Conservation (phyloP, 2,113 vertebrate genomes). For the Calonectris borealis region DNA sequence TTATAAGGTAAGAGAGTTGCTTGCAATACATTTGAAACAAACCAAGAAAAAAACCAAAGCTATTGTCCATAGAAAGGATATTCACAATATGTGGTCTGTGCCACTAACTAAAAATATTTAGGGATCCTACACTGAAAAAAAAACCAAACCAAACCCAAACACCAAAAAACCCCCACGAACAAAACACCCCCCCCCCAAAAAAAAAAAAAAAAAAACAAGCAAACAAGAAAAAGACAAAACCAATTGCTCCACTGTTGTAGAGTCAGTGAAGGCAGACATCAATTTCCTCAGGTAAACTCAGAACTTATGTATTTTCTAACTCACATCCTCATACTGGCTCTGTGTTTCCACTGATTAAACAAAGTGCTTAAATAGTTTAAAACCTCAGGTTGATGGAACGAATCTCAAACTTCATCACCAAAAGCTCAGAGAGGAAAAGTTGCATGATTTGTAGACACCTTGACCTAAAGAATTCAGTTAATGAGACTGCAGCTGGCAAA, state of each 20-base stretch:
- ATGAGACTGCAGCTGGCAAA: neutral
- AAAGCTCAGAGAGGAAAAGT: neutral
- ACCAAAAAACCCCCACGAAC: neutral
- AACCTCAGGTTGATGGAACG: neutral
- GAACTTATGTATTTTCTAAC: neutral
- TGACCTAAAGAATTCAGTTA: neutral
- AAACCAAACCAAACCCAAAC: neutral
- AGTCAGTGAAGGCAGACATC: neutral
- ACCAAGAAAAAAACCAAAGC: neutral
- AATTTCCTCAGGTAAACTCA: neutral
- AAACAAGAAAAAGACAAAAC: neutral
- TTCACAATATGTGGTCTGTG: neutral
- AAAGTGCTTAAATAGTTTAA: neutral
- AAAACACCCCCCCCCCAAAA: too few relatives aligned
- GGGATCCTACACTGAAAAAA: neutral
- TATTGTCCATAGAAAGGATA: neutral
- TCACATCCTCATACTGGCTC: neutral
- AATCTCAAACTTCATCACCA: neutral
- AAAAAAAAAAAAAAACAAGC: too few relatives aligned
- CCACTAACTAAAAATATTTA: neutral
- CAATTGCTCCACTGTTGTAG: neutral
- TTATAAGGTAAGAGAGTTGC: neutral
- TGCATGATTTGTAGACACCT: neutral
- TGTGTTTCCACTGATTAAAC: neutral
- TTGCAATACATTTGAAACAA: neutral